Evolutionary conservation across 2,113 vertebrate genomes (phyloP).

Genomic region (Heteronetta atricapilla): DNA sequence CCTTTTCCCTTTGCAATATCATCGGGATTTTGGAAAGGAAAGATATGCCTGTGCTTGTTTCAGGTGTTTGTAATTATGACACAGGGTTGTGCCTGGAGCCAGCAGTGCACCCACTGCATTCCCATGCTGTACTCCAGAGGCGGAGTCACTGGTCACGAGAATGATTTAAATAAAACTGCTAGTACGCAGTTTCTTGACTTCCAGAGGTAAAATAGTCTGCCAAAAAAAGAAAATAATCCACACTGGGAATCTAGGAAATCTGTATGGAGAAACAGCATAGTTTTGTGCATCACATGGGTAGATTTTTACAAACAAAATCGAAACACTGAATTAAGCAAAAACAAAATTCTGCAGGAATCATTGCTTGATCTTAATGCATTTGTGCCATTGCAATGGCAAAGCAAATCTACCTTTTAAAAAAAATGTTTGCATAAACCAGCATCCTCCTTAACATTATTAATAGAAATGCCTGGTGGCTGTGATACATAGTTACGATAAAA

Average conservation of each 20-base stretch:
- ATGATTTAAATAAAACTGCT: background rate
- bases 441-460: background rate
- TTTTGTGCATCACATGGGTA: background rate
- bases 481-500: background rate
- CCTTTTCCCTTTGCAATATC: background rate
- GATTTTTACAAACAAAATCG: background rate
- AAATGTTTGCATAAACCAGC: background rate
- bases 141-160: fast-evolving
- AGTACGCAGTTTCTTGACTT: background rate
- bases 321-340: background rate
- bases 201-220: background rate
- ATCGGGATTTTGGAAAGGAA: background rate
- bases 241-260: background rate
- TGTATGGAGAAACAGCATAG: fast-evolving
- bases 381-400: background rate
- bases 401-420: background rate
- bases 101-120: conserved; percentile 23
- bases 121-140: background rate
- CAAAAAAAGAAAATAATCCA: background rate
- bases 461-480: background rate
- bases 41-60: conserved; percentile 36
- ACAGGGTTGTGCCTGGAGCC: background rate
- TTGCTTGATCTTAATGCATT: background rate
- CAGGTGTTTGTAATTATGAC: background rate
- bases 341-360: background rate